phyloP scores from a whole-genome alignment of 2,888 invertebrate genomes.

The Polydrusus pterygomalis region DNA sequence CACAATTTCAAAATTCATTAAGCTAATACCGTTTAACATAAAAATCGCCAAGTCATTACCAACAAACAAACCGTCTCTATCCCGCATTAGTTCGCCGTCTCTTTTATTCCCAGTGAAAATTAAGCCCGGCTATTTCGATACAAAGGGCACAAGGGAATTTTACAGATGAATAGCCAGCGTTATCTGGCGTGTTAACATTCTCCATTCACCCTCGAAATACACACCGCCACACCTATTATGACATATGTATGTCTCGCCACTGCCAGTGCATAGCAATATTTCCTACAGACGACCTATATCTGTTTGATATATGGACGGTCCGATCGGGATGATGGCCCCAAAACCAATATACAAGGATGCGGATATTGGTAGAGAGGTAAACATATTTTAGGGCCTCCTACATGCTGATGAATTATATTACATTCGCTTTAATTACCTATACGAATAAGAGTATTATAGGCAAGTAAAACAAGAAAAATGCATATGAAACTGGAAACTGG shows the following conservation, averaged over 20 bases:
- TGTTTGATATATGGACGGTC: constrained; percentile 31
- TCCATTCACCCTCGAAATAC: constrained; percentile 32
- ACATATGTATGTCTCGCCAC: constrained; percentile 36
- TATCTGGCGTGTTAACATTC: constrained; percentile 45
- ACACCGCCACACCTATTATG: constrained; percentile 44
- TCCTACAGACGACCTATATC: constrained; percentile 44
- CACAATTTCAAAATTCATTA: no score
- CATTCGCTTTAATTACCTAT: neutral
- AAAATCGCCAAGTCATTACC: neutral
- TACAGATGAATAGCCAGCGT: constrained; percentile 38
- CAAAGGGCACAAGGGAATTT: constrained; percentile 38
- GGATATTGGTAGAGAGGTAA: constrained; percentile 11
- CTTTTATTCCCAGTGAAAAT: constrained; percentile 9
- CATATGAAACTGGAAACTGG: no score
- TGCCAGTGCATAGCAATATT: constrained; percentile 19
- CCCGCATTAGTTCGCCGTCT: neutral
- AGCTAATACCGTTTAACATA: neutral
- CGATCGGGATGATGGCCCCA: constrained; percentile 31
- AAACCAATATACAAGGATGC: constrained; percentile 39
- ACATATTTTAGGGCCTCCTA: constrained; percentile 9
- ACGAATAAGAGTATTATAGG: no score
- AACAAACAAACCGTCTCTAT: neutral
- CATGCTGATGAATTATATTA: constrained; percentile 5
- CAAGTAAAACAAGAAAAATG: no score
- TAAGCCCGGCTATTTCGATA: neutral